Conservation (phyloP, 2,797 vertebrate species). For the Mormyrus proboscirostris region DNA sequence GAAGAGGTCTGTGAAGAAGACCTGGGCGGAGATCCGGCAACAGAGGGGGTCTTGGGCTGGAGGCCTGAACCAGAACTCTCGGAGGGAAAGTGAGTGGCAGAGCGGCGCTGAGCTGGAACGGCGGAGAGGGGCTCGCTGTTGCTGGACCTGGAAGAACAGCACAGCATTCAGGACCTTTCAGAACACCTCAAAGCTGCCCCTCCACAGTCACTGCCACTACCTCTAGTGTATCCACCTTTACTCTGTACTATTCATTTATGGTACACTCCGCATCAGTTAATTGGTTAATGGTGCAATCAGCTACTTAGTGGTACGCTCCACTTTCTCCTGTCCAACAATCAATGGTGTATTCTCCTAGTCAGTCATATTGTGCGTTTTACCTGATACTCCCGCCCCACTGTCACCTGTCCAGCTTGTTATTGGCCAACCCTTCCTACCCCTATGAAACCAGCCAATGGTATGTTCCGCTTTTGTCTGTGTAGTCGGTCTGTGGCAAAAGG, state of each 20-base stretch:
- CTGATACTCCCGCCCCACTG: not conserved
- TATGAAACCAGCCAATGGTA: conserved; percentile 5
- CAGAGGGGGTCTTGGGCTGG: conserved; percentile 97
- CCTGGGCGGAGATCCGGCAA: conserved; percentile 94
- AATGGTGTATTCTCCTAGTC: not conserved
- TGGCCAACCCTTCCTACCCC: not conserved
- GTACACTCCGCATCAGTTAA: not conserved
- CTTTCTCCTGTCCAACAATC: not conserved
- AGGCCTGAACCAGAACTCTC: conserved; percentile 84
- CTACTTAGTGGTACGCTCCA: not conserved
- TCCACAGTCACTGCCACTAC: not conserved
- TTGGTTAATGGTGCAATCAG: not conserved
- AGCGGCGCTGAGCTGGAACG: not conserved
- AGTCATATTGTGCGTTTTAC: not conserved
- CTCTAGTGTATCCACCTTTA: not conserved
- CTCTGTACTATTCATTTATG: not conserved
- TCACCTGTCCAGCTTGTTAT: not conserved
- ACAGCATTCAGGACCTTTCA: not conserved
- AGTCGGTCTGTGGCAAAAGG: conserved; percentile 17
- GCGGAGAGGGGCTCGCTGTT: not conserved
- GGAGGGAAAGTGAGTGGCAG: conserved; percentile 64
- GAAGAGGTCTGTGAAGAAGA: conserved; percentile 88
- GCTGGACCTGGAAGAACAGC: not conserved
- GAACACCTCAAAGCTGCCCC: not conserved
- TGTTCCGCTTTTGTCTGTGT: conserved; percentile 20